phyloP scores from a whole-genome alignment of 2,797 vertebrate genomes.

The Trichosurus vulpecula region DNA sequence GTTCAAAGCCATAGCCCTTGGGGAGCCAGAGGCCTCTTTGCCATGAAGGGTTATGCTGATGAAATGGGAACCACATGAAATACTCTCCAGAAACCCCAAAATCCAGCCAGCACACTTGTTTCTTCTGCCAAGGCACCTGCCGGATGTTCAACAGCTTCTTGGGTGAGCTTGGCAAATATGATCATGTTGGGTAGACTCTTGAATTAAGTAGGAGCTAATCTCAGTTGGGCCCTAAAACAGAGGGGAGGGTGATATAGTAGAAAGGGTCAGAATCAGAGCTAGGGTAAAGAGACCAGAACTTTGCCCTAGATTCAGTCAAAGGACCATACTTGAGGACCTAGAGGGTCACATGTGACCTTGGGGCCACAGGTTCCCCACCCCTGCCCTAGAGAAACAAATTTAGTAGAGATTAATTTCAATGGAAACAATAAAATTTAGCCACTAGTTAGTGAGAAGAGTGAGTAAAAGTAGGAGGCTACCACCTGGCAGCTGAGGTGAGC shows the following conservation, averaged over 20 bases:
- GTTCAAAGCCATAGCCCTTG: not conserved
- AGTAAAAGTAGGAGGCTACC: not conserved
- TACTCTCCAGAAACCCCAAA: not conserved
- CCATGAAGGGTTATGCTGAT: not conserved
- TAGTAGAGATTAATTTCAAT: not conserved
- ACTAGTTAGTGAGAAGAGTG: not conserved
- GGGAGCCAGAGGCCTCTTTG: not conserved
- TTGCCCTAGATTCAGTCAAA: too few relatives aligned
- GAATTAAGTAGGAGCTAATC: not conserved
- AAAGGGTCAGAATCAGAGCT: not conserved
- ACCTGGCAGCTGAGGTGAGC: not conserved
- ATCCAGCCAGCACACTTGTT: not conserved
- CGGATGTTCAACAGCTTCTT: not conserved
- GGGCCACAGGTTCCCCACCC: too few relatives aligned
- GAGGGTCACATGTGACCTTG: too few relatives aligned
- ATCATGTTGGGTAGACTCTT: not conserved
- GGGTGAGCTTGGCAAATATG: not conserved
- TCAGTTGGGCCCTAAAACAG: not conserved
- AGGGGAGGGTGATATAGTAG: not conserved
- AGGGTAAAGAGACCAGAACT: not conserved
- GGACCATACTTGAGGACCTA: too few relatives aligned
- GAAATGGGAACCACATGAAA: not conserved
- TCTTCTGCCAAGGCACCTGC: not conserved
- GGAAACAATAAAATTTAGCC: not conserved
- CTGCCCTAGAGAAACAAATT: not conserved